Percentiles rank a stretch among this genome's conserved stretches.
These are phyloP conservation scores for Odocoileus hemionus DNA, from an alignment of 2,113 vertebrate species.

Conservation along the genomic window DNA sequence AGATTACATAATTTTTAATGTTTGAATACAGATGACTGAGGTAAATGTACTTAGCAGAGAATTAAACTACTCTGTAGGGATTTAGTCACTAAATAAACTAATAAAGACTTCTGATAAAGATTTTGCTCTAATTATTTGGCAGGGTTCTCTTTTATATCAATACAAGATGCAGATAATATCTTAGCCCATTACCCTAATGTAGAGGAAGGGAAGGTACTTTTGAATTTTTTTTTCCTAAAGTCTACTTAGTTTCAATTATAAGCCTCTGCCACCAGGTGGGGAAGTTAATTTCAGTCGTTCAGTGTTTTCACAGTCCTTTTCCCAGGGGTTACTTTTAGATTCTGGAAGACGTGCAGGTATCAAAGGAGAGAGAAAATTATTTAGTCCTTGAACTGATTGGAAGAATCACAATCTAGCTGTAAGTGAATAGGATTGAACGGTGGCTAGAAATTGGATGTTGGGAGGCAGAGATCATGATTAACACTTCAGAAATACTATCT, in stretches of 20 bases:
- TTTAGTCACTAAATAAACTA: background rate
- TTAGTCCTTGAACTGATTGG: background rate
- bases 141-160: background rate
- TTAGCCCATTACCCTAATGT: background rate
- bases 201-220: background rate
- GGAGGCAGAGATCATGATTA: background rate
- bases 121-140: background rate
- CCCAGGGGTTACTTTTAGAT: background rate
- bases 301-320: background rate
- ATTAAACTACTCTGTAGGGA: background rate
- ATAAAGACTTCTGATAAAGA: background rate
- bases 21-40: background rate
- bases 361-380: background rate
- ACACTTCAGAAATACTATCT: background rate
- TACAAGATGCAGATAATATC: background rate
- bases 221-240: background rate
- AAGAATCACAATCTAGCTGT: background rate
- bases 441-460: background rate
- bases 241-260: background rate
- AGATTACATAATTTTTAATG: background rate
- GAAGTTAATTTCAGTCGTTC: background rate
- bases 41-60: background rate
- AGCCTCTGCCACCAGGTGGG: background rate
- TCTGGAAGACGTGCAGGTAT: background rate
- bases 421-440: background rate